Percentiles rank a stretch among this genome's conserved stretches.
These are phyloP conservation scores for Silurus aristotelis DNA, from an alignment of 2,797 vertebrate species.

Conservation along the genomic window DNA sequence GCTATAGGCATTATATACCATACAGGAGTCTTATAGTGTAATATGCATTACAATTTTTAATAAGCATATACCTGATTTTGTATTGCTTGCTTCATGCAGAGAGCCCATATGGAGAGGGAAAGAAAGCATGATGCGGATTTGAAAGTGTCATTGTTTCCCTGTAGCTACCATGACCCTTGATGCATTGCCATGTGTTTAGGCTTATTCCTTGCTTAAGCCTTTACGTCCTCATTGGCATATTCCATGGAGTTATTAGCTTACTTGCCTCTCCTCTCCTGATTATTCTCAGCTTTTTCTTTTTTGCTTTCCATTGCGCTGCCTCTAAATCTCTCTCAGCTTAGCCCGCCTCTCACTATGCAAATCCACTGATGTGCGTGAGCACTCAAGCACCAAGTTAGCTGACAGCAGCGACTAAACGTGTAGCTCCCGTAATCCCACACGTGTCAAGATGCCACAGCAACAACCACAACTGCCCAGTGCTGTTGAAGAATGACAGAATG, in stretches of 20 bases:
- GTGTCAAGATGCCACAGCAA: slow-evolving; percentile 18
- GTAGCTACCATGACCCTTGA: not conserved
- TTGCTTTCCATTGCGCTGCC: slow-evolving; percentile 16
- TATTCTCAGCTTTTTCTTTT: slow-evolving; percentile 8
- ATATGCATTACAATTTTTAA: not conserved
- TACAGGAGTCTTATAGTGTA: not conserved
- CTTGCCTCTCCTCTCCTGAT: slow-evolving; percentile 1
- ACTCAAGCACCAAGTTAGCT: slow-evolving; percentile 26
- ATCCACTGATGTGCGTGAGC: slow-evolving; percentile 45
- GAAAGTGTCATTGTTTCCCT: not conserved
- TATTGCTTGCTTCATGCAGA: not conserved
- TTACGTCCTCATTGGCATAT: slow-evolving; percentile 11
- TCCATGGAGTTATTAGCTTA: slow-evolving; percentile 4
- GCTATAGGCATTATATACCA: not conserved
- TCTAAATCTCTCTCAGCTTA: slow-evolving; percentile 39
- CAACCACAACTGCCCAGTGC: not conserved
- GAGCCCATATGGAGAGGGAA: not conserved
- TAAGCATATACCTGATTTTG: not conserved
- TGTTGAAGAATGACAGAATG: slow-evolving; percentile 20
- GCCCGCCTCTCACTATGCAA: slow-evolving; percentile 56
- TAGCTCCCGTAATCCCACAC: slow-evolving; percentile 23
- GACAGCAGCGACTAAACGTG: slow-evolving; percentile 19
- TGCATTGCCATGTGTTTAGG: slow-evolving; percentile 9
- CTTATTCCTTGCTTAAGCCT: slow-evolving; percentile 18
- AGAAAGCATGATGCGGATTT: slow-evolving; percentile 1